Evolutionary conservation across 1,140 invertebrate species (phyloP), one percentile per base, ranked within the genome.

Genomic region (Conus betulinus): DNA sequence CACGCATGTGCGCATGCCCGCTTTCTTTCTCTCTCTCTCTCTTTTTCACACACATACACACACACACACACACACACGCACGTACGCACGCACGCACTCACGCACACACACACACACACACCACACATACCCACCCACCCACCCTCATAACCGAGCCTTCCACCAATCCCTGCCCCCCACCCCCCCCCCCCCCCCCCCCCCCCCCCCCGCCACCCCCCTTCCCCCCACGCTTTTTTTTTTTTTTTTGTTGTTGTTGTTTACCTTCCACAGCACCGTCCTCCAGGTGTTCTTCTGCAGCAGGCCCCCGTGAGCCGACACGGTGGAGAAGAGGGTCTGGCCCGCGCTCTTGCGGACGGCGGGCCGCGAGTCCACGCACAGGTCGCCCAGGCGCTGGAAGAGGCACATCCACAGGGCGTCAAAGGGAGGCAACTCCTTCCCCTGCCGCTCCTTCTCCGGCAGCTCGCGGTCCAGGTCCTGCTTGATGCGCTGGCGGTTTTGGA

Each of bases 301-400:
- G 71, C 97, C 96, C 27, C 98, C 99, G 96, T 99, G 99, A 4
- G 99, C 98, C 5, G 98, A 97, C 93, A 99, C 98, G 15, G 99
- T 99, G 51, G 98, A 99, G 95, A 99, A 99, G 57, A 99, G 95
- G 0, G 99, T 99, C 96, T 99, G 99, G 90, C 98, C 98, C 15
- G 99, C 98, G n/a, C 98, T 99, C 96, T 99, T 99, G 15, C 99
- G 96, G 0, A 99, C 98, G 0, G 99, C 98, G 0, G 99, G 99
- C 63, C 99, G 96, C 27, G 97, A 96, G 96, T 99, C 99, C 71
- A 99, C 98, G 94, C 99, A 99, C 51, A 99, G 95, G 93, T 99
- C 98, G 96, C 97, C 97, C 88, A 99, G 95, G 95, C 97, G 96
- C 25, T 97, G 97, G 95, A 98, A 99, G 87, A 99, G 96, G 94